Base-by-base conservation (phyloP, 2,888 invertebrate genomes). In the Strigamia transsilvanica region DNA sequence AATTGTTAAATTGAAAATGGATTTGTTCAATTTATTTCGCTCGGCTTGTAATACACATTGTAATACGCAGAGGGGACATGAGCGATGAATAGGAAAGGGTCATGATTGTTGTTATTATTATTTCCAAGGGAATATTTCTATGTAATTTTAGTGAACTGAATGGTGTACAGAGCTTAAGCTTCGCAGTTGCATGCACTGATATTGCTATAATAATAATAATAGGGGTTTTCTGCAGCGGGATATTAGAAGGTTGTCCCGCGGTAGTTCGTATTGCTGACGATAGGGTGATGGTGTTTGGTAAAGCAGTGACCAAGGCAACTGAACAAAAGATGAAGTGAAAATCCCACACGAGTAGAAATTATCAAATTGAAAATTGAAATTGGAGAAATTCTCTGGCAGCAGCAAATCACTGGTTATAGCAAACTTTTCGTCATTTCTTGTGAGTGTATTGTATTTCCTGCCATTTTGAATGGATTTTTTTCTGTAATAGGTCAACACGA, bases 1-100 rank as follows among this genome's bases (percentile, higher is more conserved):
- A 73, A 73, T 73, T 73, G 32, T 73, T 10, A 27, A 66, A 66
- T 66, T 66, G 23, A 23, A 23, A 66, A 66, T 66, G 12, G 61
- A 66, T 21, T 66, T 66, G 21, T 66, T 66, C 1, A 46, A 46
- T 66, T 66, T 66, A 66, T 66, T 66, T 12, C 61, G 12, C n/a
- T 1, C 46, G 15, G 15, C n/a, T 46, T 46, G 46, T 13, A 46
- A n/a, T 3, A 46, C 46, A 46, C 3, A n/a, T n/a, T 46, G 38
- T 38, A 38, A 7, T 7, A 38, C 6, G 38, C 38, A 38, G 46
- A n/a, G 46, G 46, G 15, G 13, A 46, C n/a, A 42, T 10, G 10
- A n/a, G 46, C 15, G n/a, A 46, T 46, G 46, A 46, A 46, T 46
- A 46, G 46, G 46, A 46, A 46, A n/a, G 46, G 5, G 15, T 46